Evolutionary conservation across 2,113 vertebrate genomes (phyloP).

Genomic region (Cervus canadensis): DNA sequence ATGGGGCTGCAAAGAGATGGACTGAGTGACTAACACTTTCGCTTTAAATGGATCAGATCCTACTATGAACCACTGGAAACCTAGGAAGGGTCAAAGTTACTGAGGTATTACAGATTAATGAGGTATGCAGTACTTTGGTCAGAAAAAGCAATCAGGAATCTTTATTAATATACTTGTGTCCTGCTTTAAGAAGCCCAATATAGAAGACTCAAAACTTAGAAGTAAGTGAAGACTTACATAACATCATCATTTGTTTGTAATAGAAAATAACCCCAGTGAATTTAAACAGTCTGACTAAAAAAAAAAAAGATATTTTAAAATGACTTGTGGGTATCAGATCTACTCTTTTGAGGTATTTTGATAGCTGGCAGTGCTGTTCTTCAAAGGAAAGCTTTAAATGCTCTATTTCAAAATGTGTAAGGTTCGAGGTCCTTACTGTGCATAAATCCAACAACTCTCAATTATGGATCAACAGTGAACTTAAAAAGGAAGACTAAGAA

Average conservation of each 20-base stretch:
- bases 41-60: constrained; percentile 8
- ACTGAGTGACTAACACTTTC: neutral
- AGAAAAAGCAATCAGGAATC: neutral
- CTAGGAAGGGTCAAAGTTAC: neutral
- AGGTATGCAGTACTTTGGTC: neutral
- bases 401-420: neutral
- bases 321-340: neutral
- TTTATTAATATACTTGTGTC: neutral
- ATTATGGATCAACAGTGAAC: neutral
- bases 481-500: constrained; percentile 2
- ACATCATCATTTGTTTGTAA: neutral
- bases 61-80: neutral
- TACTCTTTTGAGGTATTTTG: neutral
- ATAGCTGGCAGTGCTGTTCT: neutral
- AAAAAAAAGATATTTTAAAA: neutral
- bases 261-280: neutral
- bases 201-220: neutral
- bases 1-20: neutral
- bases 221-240: neutral
- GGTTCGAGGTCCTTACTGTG: neutral
- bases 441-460: neutral
- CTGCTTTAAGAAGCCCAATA: neutral
- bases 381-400: neutral
- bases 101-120: neutral
- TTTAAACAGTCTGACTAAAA: neutral